Evolutionary conservation across 2,797 vertebrate species (phyloP), one percentile per base, ranked within the genome.

Genomic region (Notolepis coatsorum): DNA sequence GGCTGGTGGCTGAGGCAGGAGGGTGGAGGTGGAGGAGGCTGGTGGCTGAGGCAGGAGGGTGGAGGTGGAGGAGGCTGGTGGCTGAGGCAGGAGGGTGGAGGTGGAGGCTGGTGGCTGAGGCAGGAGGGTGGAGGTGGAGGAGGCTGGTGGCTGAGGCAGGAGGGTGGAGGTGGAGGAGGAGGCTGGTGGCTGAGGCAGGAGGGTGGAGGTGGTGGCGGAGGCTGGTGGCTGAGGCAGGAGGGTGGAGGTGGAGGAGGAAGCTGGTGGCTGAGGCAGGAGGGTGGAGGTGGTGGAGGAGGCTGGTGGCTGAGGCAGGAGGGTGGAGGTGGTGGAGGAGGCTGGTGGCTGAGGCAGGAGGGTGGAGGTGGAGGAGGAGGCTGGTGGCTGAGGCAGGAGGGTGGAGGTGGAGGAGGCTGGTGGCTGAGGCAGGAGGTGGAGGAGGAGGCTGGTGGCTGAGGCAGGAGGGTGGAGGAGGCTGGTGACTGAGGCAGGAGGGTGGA

Each of bases 21-120:
- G 61, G 61, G 62, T n/a, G 1, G n/a, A 18, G 27, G 1, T 4
- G 23, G 4, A 48, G 48, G 42, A 48, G 21, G 50, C 61, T 18
- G 50, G 35, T 41, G 60, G 59, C 35, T 25, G 58, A 74, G 55
- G 64, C 31, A 42, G 61, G 41, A 62, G 61, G 61, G 62, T n/a
- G 1, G n/a, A 18, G 27, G 5, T 18, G 0, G 1, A 4, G 23
- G 4, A 48, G 48, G 42, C 45, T 17, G 50, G 63, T 18, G 24
- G 53, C n/a, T n/a, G n/a, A n/a, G n/a, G n/a, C n/a, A n/a, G n/a
- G n/a, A n/a, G n/a, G n/a, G n/a, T n/a, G n/a, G n/a, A n/a, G n/a
- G n/a, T n/a, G n/a, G n/a, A n/a, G n/a, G n/a, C n/a, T n/a, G 50
- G 35, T 41, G 60, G 59, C 35, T 25, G 58, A 74, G 55, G 64